These are phyloP conservation scores for Apaloderma vittatum DNA, from an alignment of 2,113 vertebrate species.

Conservation along the genomic window DNA sequence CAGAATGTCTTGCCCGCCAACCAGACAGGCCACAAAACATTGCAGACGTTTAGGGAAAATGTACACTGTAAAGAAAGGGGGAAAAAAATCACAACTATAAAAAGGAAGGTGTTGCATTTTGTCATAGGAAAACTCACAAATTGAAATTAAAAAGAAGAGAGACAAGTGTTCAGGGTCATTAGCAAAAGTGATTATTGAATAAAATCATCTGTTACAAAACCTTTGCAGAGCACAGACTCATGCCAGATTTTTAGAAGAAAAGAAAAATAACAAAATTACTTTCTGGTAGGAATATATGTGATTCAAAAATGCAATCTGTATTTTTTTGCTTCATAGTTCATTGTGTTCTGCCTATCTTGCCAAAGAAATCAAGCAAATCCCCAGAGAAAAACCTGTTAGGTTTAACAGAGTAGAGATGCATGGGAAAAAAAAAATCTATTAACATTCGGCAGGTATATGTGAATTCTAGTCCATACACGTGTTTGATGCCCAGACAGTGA, in stretches of 20 bases:
- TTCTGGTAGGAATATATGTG: background rate
- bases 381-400: background rate
- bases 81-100: background rate
- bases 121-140: background rate
- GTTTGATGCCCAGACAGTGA: background rate
- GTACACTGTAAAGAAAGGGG: background rate
- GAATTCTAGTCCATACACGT: background rate
- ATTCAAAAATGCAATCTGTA: background rate
- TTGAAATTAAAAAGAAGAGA: background rate
- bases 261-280: background rate
- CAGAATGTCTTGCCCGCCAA: background rate
- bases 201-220: background rate
- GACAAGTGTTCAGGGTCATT: rapidly evolving
- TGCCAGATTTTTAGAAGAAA: background rate
- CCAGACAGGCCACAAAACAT: background rate
- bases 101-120: background rate
- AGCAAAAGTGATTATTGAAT: background rate
- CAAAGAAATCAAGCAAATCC: background rate
- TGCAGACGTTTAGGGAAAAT: background rate
- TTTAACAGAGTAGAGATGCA: background rate
- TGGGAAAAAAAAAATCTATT: background rate
- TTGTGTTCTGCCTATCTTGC: background rate
- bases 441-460: background rate
- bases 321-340: background rate
- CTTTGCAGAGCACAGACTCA: background rate